Evolutionary conservation across 1,140 invertebrate species (phyloP).

Genomic region (Drosophila prosaltans): DNA sequence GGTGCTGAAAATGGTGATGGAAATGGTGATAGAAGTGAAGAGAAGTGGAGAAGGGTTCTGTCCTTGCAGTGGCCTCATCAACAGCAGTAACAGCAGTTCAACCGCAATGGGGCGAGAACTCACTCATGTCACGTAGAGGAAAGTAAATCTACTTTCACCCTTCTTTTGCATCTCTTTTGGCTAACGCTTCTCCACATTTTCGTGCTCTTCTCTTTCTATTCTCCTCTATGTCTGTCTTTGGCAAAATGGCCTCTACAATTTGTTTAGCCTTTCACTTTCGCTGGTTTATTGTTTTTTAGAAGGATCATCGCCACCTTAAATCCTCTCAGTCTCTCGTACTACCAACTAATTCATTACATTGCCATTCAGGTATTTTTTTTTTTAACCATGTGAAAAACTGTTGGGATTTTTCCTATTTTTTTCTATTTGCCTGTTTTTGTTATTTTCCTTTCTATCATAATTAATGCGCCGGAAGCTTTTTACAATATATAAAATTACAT

Average conservation of each 20-base stretch:
- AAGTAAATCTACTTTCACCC: slow-evolving; percentile 81
- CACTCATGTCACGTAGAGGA: slow-evolving; percentile 70
- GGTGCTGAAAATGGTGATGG: not conserved
- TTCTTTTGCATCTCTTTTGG: slow-evolving; percentile 39
- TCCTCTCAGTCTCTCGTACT: not conserved
- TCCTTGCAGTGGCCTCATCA: slow-evolving; percentile 38
- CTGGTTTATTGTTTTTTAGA: slow-evolving; percentile 16
- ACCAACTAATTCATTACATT: slow-evolving; percentile 23
- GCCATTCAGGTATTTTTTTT: not conserved
- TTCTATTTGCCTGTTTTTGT: slow-evolving; percentile 4
- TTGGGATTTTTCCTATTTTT: not conserved
- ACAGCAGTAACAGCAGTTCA: slow-evolving; percentile 38
- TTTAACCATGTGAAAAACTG: not conserved
- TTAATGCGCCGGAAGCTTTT: slow-evolving; percentile 74
- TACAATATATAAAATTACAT: slow-evolving; percentile 79
- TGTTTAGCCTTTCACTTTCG: slow-evolving; percentile 69
- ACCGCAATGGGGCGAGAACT: slow-evolving; percentile 42
- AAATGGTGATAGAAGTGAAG: not conserved
- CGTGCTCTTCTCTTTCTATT: not conserved
- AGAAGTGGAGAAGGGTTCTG: slow-evolving; percentile 15
- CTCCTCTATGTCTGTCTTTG: slow-evolving; percentile 9
- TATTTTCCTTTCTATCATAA: slow-evolving; percentile 45
- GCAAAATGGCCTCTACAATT: slow-evolving; percentile 78
- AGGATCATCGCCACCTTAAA: not conserved
- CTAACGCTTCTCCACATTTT: slow-evolving; percentile 35